Base-by-base conservation (phyloP, 2,797 vertebrate genomes). In the Bufotes viridis region DNA sequence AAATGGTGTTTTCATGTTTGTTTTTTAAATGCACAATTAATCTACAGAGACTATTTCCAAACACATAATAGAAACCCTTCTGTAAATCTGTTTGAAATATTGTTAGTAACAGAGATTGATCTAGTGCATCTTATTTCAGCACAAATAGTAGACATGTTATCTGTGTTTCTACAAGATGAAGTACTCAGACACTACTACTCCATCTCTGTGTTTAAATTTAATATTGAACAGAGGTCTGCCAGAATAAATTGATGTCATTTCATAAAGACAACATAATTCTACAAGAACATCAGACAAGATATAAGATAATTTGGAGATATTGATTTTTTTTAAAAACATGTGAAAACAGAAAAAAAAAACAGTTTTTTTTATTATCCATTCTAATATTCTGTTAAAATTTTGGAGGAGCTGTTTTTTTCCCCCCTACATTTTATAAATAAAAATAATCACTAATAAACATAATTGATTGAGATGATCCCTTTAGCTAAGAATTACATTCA, bases 211-310 rank as follows among this genome's bases (percentile, higher is more conserved):
- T 83, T 58, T 83, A 51, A 83, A 57, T 69, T 29, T 70, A 70
- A 58, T 83, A 70, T 83, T 83, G 81, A 83, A 83, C 51, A 70
- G 63, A 53, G 9, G 49, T 15, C 72, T 83, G 49, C 67, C 72
- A 10, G 81, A 83, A 69, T 72, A 83, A 83, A 70, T 83, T 83
- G 81, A 51, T 57, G 63, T 14, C 67, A 72, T 70, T 70, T 72
- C 22, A 69, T 67, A 12, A 6, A 26, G 67, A 53, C 81, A 14
- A 72, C 51, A 72, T 29, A 70, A 67, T 70, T 83, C 81, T 70
- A 24, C 49, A 72, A 83, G 22, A 12, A 83, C 81, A 70, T 57
- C 67, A 69, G 51, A 70, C 63, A 72, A 55, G 81, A 55, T 72
- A 70, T 67, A 61, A 81, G 61, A 81, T 34, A 65, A n/a, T 24